phyloP scores from a whole-genome alignment of 2,113 vertebrate genomes.

The Elachura formosa region DNA sequence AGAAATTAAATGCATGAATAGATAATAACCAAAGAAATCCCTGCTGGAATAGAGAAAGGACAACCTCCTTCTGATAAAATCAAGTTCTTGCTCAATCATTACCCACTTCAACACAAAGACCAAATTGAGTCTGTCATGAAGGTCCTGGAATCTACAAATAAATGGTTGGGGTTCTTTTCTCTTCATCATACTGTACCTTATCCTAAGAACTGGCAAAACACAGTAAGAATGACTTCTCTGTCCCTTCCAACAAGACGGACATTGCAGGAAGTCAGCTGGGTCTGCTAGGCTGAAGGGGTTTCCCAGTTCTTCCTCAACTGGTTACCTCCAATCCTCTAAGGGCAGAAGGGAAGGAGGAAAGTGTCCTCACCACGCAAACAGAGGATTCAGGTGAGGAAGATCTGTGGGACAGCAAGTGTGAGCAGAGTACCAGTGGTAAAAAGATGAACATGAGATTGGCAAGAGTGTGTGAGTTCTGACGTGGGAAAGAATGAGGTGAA shows the following conservation, averaged over 20 bases:
- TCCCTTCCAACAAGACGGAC: background rate
- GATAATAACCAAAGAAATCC: slow-evolving; percentile 61
- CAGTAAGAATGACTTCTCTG: background rate
- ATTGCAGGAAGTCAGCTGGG: background rate
- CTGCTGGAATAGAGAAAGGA: slow-evolving; percentile 49
- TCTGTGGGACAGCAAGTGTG: background rate
- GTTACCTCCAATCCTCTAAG: background rate
- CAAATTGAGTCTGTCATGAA: slow-evolving; percentile 28
- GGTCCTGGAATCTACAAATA: background rate
- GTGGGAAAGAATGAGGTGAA: background rate
- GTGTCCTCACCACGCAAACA: background rate
- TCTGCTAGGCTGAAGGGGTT: background rate
- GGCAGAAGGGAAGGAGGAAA: background rate
- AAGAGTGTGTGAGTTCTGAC: background rate
- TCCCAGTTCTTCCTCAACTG: background rate
- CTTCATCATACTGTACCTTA: background rate
- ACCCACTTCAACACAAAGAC: background rate
- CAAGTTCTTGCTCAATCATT: slow-evolving; percentile 54
- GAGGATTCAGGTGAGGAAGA: background rate
- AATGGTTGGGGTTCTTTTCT: background rate
- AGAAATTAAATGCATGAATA: slow-evolving; percentile 65
- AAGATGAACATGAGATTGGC: background rate
- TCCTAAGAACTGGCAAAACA: background rate
- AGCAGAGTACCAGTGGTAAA: background rate
- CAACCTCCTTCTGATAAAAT: slow-evolving; percentile 59